Base-by-base conservation (phyloP, 1,140 invertebrate species). In the Drosophila hydei region DNA sequence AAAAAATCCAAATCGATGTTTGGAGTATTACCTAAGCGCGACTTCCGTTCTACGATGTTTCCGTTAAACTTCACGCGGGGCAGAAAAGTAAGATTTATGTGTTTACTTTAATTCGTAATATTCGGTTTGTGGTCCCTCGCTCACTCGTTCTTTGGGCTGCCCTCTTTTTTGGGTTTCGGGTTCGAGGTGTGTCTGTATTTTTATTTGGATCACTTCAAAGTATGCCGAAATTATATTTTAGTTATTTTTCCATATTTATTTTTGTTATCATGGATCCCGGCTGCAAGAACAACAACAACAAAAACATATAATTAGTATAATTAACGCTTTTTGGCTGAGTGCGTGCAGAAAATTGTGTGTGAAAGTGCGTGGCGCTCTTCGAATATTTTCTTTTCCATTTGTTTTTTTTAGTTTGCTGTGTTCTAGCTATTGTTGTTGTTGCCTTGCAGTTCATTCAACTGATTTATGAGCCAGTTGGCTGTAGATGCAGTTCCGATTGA, bases 271-370 rank as follows among this genome's bases (percentile, higher is more conserved):
- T 51, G 68, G 18, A 36, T 36, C 70, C 61, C 64, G 9, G 16
- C 38, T 56, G 38, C 48, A 68, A 47, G 11, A 30, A 42, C 21
- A 38, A 21, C 33, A 21, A 25, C 3, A 42, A 38, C 45, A 59
- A 61, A 60, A 71, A 74, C 79, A 83, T 75, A 87, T 87, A 87
- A 87, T 87, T 87, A 87, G 84, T 87, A 83, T 87, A 87, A 87
- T 87, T 87, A 87, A 87, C 83, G 83, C 83, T 87, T 88, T 87
- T 87, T 87, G 83, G 83, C 78, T 88, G 83, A 87, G 68, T 87
- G 83, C 83, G 83, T 87, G 83, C 83, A 87, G 83, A 87, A 87
- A 87, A 88, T 87, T 87, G 83, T 88, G 81, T 87, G 81, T 87
- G 83, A 87, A 87, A 87, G 81, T 87, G 81, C 81, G 81, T 88